Evolutionary conservation across 2,888 invertebrate species (phyloP), one percentile per base, ranked within the genome.

Genomic region (Torymus tubicola): DNA sequence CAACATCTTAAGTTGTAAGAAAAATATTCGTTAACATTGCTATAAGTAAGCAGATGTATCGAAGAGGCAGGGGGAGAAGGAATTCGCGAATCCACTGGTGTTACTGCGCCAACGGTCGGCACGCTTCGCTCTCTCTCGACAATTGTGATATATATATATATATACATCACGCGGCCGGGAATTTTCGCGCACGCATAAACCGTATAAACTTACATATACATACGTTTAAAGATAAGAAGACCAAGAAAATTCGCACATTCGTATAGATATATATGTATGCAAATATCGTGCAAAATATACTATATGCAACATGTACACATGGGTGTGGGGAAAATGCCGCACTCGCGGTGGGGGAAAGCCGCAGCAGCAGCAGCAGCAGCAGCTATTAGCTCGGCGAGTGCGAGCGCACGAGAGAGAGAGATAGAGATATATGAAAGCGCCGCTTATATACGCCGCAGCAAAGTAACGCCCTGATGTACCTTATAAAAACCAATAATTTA

Each of bases 21-120:
- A 1, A 1, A 31, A 31, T 2, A 5, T 31, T 31, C 31, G 2
- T 31, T n/a, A n/a, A n/a, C n/a, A n/a, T n/a, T n/a, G n/a, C n/a
- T n/a, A n/a, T n/a, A n/a, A n/a, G n/a, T n/a, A n/a, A n/a, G 31
- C 31, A 8, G 31, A 3, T 31, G 0, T 31, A 31, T 1, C 11
- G 4, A 58, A 16, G 60, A 13, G 8, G 18, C 4, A 5, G 5
- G 0, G 60, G 18, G 60, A 13, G 53, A 13, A 14, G 53, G 18
- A 52, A 16, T 67, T 12, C n/a, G 60, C 63, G 63, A 63, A 73
- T 64, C 64, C 72, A 53, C 72, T 55, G 64, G 64, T 64, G 55
- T 73, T 73, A 73, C 72, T 64, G 64, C 72, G 72, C 72, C 72
- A 53, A 64, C 31, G 64, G 31, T 73, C 72, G 72, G 72, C 72